Conservation (phyloP, 2,113 vertebrate genomes). For the Meriones unguiculatus region DNA sequence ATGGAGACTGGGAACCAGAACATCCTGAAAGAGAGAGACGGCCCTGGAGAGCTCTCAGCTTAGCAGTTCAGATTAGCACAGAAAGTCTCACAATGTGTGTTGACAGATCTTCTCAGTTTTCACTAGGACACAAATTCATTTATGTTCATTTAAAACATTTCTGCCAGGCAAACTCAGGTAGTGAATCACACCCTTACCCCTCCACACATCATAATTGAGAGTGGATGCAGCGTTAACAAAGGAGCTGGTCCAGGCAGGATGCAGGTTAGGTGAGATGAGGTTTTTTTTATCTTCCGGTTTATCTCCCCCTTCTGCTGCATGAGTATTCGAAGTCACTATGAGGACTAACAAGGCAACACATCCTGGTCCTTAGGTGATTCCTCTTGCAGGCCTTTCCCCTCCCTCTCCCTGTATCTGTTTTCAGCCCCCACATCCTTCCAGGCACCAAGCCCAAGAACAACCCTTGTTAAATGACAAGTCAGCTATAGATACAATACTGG, state of each 20-base stretch:
- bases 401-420: too few species aligned
- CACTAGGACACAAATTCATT: conserved; percentile 32
- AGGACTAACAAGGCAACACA: neutral
- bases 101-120: neutral
- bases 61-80: neutral
- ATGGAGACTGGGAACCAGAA: fast-evolving
- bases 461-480: neutral
- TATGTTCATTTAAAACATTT: conserved; percentile 19
- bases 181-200: conserved; percentile 1
- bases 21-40: neutral
- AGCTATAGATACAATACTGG: neutral
- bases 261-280: neutral
- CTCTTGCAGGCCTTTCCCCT: neutral
- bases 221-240: neutral
- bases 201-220: neutral
- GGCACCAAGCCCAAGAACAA: neutral
- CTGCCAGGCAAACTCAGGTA: neutral
- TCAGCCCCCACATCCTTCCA: neutral
- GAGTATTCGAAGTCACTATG: neutral
- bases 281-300: neutral
- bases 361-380: neutral
- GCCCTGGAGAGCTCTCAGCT: fast-evolving
- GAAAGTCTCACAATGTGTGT: fast-evolving
- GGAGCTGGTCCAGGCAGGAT: neutral
- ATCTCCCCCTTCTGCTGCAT: neutral